Conservation (phyloP, 2,797 vertebrate species). For the Scolopax bukidnonensis region DNA sequence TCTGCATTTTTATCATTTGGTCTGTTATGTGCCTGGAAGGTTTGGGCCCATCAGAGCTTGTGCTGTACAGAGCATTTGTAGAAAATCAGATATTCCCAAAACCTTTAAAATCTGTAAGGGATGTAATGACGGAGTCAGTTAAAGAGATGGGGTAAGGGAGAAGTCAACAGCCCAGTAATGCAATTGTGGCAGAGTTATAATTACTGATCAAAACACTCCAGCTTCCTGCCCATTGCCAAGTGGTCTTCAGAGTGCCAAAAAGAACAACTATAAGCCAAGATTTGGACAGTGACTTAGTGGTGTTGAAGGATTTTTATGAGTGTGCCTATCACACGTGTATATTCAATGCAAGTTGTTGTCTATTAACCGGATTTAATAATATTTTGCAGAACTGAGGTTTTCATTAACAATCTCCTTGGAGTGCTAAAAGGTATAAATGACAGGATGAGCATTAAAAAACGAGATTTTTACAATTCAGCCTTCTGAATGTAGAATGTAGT, state of each 20-base stretch:
- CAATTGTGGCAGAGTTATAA: constrained; percentile 11
- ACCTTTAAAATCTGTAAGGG: neutral
- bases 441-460: neutral
- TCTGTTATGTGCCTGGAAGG: neutral
- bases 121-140: neutral
- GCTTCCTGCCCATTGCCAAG: neutral
- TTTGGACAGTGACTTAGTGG: neutral
- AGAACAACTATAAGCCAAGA: neutral
- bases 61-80: neutral
- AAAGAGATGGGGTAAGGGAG: neutral
- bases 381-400: neutral
- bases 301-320: neutral
- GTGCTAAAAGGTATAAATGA: neutral
- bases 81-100: neutral
- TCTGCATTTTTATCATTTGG: neutral
- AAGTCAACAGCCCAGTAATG: neutral
- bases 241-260: neutral
- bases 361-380: neutral
- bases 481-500: neutral
- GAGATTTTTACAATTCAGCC: neutral
- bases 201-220: neutral
- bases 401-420: neutral
- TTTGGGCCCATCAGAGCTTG: neutral
- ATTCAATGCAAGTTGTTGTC: neutral
- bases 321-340: fast-evolving